Evolutionary conservation across 2,888 invertebrate genomes (phyloP), one percentile per base, ranked within the genome.

Genomic region (Eristalinus sepulchralis): DNA sequence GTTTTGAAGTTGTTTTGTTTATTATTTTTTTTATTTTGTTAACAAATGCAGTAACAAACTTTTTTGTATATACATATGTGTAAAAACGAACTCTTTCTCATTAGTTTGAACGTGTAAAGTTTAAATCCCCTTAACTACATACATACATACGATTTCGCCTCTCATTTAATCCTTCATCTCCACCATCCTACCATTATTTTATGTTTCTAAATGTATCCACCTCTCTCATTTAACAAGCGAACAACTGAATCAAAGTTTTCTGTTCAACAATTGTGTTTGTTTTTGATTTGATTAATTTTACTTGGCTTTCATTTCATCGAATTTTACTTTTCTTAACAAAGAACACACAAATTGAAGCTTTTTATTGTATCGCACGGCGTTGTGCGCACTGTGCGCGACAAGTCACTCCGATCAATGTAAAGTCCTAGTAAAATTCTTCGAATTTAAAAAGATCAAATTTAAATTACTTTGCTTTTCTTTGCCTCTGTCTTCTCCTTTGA

Each of bases 101-200:
- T 82, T 85, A 77, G 83, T 72, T 47, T 81, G 84, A 77, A 72
- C 81, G 81, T 85, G 72, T 84, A 84, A 76, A 84, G 70, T 82
- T 85, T 73, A 33, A 73, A 53, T 71, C 53, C 24, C 63, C 47
- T 77, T 73, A 66, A 77, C 70, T 59, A 70, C 82, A 57, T 57
- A 24, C 57, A 57, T 73, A 67, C 76, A 81, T 77, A 81, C 72
- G 57, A 73, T 77, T 78, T 73, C 82, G 77, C 82, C 85, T 17
- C n/a, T 85, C 85, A 85, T 85, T 87, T 79, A 79, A 72, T 73
- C 76, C 27, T 71, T 24, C 33, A 13, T 62, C 17, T 62, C 47
- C 47, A 73, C 79, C n/a, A 27, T 27, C 5, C 5, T 71, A 33
- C 34, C 67, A 79, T 70, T 72, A 57, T 73, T 36, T 53, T 76